Evolutionary conservation across 1,140 invertebrate species (phyloP), one percentile per base, ranked within the genome.

Genomic region (Trichogramma pretiosum): DNA sequence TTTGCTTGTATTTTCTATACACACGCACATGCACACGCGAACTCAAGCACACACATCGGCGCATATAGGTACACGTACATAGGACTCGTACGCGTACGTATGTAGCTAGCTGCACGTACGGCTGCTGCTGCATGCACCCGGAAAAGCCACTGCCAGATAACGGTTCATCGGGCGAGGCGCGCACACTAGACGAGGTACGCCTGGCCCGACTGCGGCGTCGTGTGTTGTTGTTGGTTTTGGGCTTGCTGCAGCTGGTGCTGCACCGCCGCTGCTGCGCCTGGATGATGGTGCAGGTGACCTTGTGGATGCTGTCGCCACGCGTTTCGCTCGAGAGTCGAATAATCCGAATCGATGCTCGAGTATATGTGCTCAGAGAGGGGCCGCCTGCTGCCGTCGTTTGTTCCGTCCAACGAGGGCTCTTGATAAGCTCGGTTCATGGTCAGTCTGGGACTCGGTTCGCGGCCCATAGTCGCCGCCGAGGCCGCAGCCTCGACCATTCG

Each of bases 331-430:
- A 77, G 58, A 21, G 77, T 77, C 49, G 77, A 79, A 58, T 89
- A 88, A 64, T 89, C 86, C 46, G 85, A 87, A 66, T 89, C 87
- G 66, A 89, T 89, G 56, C 84, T 87, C 22, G 85, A 88, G 63
- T 89, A 89, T 57, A 89, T 89, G 67, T 89, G 87, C 70, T 89
- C 87, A 46, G 85, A 87, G 28, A 85, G 78, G 18, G 85, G 85
- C 54, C 84, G 75, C 45, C 81, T 76, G 54, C 73, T 70, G 35
- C 70, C 60, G 71, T 77, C 58, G 65, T 72, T 47, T 55, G 68
- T 57, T 60, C 71, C 62, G 65, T 70, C 47, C 65, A 62, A 49
- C 57, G 67, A 57, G 3, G 54, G 49, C 26, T 73, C 70, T 36
- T 71, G 62, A 55, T 74, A 74, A 3, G 64, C 68, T 24, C 69